Conservation (phyloP, 2,113 vertebrate species). For the Corvus hawaiiensis region DNA sequence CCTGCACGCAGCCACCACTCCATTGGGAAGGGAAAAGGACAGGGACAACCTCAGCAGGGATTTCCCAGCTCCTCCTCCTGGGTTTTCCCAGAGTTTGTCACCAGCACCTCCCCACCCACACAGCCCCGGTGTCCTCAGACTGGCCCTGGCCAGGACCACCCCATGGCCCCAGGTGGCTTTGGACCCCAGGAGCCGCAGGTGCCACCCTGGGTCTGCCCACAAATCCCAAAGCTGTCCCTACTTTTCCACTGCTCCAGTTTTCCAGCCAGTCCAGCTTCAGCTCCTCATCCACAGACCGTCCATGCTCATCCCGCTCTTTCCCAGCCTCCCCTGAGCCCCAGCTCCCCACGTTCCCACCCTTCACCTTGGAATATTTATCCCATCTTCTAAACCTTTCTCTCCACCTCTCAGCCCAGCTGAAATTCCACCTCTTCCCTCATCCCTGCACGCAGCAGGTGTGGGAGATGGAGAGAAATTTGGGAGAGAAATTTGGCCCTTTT, state of each 20-base stretch:
- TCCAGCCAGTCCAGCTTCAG: neutral
- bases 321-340: neutral
- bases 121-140: fast-evolving
- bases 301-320: fast-evolving
- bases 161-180: neutral
- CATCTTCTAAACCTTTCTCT: neutral
- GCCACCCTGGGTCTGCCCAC: neutral
- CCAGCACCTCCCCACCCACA: neutral
- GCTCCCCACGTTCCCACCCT: neutral
- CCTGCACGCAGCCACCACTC: neutral
- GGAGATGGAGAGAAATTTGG: neutral
- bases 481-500: neutral
- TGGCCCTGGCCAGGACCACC: neutral
- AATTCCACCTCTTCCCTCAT: neutral
- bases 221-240: neutral
- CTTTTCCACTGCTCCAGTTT: fast-evolving
- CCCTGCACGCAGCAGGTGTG: fast-evolving
- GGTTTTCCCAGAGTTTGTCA: neutral
- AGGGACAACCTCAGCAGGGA: neutral
- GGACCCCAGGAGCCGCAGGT: neutral
- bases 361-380: neutral
- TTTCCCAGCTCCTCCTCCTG: neutral
- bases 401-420: neutral
- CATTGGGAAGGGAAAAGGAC: neutral
- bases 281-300: fast-evolving